Base-by-base conservation (phyloP, 2,113 vertebrate genomes). In the Hoplias malabaricus region DNA sequence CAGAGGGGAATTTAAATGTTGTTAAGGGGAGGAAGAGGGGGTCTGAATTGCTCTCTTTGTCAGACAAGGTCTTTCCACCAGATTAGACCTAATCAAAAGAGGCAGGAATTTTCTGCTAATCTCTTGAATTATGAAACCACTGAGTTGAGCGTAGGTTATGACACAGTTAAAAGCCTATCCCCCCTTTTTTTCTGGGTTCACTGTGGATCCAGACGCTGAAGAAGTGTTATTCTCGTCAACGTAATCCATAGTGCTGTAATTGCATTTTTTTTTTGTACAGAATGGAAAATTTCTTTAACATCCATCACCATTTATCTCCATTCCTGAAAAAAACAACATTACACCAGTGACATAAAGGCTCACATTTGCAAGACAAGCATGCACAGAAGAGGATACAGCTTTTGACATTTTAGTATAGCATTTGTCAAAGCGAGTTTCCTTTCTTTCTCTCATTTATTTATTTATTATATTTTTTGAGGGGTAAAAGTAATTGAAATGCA, bases 1-100 rank as follows among this genome's bases (percentile, higher is more conserved):
- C 75, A 59, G 75, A 86, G 81, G 54, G 38, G 80, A 81, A 81
- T 88, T 84, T 78, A 71, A 87, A 80, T 57, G 25, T 43, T 34
- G 66, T 33, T 46, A 68, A 43, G 34, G 53, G 46, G 31, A 71
- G 38, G 34, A 50, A 66, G 21, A 42, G 11, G n/a, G 29, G 34
- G 21, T 34, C 29, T 12, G 19, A 48, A 23, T 62, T 66, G 29
- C 5, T 63, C 25, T 36, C 16, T 36, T 71, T 71, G 59, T 29
- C 69, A 66, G 38, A 29, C n/a, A 12, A 48, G 23, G 40, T 46
- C 68, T 80, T 71, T 66, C 59, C 34, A 56, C 42, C 40, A 66
- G 50, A 59, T 72, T 76, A 50, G 40, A 33, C 54, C 31, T 63
- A 61, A 50, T 77, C 25, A 29, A 77, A 67, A 33, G 16, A 69